Conservation (phyloP, 2,113 vertebrate species). For the Aegithalos caudatus region DNA sequence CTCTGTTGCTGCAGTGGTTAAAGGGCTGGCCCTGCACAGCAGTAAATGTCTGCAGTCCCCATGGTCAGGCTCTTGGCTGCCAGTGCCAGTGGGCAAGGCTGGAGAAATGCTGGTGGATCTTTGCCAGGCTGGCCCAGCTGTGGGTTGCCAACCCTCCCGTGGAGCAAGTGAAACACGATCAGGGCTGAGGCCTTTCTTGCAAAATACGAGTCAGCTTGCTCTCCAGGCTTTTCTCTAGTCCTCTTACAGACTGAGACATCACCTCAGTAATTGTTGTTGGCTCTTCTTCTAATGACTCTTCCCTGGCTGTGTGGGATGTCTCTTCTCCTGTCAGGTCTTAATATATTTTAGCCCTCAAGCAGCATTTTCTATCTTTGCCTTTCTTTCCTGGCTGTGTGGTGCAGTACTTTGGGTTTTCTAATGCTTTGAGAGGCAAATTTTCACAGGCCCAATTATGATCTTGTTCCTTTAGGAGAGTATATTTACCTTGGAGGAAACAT, state of each 20-base stretch:
- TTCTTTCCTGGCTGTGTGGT: not conserved
- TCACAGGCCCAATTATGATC: slow-evolving; percentile 4
- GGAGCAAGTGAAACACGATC: not conserved
- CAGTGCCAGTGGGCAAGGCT: not conserved
- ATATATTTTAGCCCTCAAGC: not conserved
- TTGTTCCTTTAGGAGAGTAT: slow-evolving; percentile 23
- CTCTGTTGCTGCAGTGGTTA: not conserved
- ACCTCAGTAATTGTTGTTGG: slow-evolving; percentile 61
- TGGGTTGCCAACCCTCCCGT: not conserved
- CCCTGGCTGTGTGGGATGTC: not conserved
- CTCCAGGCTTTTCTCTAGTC: slow-evolving; percentile 1
- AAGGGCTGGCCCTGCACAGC: not conserved
- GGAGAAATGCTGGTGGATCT: not conserved
- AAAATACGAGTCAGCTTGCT: not conserved
- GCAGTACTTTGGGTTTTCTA: not conserved
- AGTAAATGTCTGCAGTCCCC: not conserved
- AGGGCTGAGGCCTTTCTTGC: not conserved
- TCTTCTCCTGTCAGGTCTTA: not conserved
- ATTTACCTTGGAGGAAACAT: slow-evolving; percentile 53
- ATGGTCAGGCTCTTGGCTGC: not conserved
- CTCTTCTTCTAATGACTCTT: slow-evolving; percentile 27
- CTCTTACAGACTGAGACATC: slow-evolving; percentile 32
- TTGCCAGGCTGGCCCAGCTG: not conserved
- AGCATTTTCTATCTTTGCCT: not conserved
- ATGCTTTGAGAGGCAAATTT: slow-evolving; percentile 20